These are phyloP conservation scores for Callimorpha dominula DNA, from an alignment of 2,888 invertebrate species.

Conservation along the genomic window DNA sequence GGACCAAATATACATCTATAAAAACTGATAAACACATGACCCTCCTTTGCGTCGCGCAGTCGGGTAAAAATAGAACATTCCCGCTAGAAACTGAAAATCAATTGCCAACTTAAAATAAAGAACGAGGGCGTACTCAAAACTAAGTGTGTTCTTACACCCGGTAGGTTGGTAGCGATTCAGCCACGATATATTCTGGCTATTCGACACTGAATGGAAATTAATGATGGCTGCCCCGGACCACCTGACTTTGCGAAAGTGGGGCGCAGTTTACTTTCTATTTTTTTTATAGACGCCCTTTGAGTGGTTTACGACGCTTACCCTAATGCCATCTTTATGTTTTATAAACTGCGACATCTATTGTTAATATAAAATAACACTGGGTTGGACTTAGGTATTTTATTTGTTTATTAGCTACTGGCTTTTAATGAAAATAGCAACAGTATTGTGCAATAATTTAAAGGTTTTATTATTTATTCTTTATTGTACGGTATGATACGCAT, in stretches of 20 bases:
- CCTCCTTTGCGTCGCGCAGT: neutral
- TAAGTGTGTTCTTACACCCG: conserved; percentile 46
- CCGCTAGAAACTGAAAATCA: conserved; percentile 41
- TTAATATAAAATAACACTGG: conserved; percentile 13
- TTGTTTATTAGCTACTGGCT: conserved; percentile 1
- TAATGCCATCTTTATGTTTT: conserved; percentile 53
- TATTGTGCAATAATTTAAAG: too few species aligned
- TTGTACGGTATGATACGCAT: too few species aligned
- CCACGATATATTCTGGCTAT: conserved; percentile 61
- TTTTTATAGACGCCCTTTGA: conserved; percentile 63
- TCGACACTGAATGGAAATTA: conserved; percentile 81
- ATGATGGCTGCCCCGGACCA: conserved; percentile 76
- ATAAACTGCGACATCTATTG: conserved; percentile 28
- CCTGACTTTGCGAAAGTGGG: conserved; percentile 77
- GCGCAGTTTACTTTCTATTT: conserved; percentile 65
- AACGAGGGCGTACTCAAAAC: conserved; percentile 45
- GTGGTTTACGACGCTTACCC: conserved; percentile 64
- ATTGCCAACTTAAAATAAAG: conserved; percentile 58
- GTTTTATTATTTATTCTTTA: too few species aligned
- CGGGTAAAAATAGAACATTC: neutral
- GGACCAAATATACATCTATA: too few species aligned
- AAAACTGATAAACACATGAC: neutral
- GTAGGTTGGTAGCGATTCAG: conserved; percentile 47
- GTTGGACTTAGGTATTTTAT: conserved; percentile 3
- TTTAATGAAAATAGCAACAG: neutral